Conservation (phyloP, 2,888 invertebrate genomes). For the Conomelus anceps region DNA sequence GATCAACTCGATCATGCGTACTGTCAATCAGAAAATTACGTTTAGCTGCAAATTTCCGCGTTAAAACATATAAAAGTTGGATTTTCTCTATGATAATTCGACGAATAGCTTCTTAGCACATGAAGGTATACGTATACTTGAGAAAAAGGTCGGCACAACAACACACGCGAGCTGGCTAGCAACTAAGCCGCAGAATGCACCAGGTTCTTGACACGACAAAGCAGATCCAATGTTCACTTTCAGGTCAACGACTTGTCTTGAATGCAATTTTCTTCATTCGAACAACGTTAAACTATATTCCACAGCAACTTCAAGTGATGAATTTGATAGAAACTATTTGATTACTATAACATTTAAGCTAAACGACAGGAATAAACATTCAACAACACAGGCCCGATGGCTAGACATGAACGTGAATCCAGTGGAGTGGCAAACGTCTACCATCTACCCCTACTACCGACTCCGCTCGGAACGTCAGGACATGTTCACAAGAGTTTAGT, state of each 20-base stretch:
- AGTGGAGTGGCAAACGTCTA: neutral
- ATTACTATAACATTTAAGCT: neutral
- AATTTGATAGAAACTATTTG: neutral
- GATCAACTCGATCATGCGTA: neutral
- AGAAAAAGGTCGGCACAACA: neutral
- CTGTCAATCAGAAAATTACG: neutral
- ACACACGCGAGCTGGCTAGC: neutral
- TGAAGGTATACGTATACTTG: neutral
- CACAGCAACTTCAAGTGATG: neutral
- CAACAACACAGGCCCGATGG: neutral
- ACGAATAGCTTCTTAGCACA: neutral
- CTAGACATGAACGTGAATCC: neutral
- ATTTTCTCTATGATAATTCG: neutral
- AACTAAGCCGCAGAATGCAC: neutral
- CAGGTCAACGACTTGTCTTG: neutral
- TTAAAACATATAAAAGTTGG: neutral
- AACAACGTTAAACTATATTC: neutral
- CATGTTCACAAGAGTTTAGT: neutral
- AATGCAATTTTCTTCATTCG: neutral
- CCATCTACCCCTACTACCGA: neutral
- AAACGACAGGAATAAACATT: neutral
- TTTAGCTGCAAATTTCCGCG: neutral
- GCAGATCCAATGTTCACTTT: neutral
- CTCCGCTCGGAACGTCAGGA: neutral
- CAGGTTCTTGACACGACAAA: constrained; percentile 7